Evolutionary conservation across 2,888 invertebrate genomes (phyloP).

Genomic region (Rhodophaea formosa): DNA sequence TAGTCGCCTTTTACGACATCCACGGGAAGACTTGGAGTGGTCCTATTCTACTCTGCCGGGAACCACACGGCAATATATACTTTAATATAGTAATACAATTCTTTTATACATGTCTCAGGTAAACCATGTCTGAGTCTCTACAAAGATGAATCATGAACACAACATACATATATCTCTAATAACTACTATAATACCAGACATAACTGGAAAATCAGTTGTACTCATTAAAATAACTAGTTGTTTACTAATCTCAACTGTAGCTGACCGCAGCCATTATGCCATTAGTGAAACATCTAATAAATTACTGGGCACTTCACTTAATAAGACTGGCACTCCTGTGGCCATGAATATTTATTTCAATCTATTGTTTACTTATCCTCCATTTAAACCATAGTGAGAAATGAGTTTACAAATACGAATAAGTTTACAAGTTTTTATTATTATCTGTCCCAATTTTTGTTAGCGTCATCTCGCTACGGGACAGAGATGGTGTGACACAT

Average conservation of each 20-base stretch:
- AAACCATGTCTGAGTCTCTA: too few relatives aligned
- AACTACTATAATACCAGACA: background rate
- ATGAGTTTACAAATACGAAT: too few relatives aligned
- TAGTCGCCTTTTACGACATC: too few relatives aligned
- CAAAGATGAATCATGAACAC: background rate
- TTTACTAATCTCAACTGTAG: slow-evolving; percentile 1
- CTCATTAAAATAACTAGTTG: background rate
- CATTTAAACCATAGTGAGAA: background rate
- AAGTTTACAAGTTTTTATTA: too few relatives aligned
- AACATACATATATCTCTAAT: background rate
- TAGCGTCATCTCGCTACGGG: too few relatives aligned
- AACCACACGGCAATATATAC: too few relatives aligned
- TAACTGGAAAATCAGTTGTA: background rate
- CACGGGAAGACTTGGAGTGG: too few relatives aligned
- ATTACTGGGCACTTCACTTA: background rate
- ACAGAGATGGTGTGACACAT: too few relatives aligned
- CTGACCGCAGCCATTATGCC: background rate
- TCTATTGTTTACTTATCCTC: background rate
- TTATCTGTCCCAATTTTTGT: too few relatives aligned
- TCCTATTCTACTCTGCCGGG: too few relatives aligned
- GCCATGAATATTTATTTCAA: background rate
- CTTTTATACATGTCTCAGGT: too few relatives aligned
- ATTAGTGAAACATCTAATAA: background rate
- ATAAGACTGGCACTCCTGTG: background rate
- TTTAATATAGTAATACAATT: too few relatives aligned